Base-by-base conservation (phyloP, 2,888 invertebrate species). In the Drosophila atroscutellata region DNA sequence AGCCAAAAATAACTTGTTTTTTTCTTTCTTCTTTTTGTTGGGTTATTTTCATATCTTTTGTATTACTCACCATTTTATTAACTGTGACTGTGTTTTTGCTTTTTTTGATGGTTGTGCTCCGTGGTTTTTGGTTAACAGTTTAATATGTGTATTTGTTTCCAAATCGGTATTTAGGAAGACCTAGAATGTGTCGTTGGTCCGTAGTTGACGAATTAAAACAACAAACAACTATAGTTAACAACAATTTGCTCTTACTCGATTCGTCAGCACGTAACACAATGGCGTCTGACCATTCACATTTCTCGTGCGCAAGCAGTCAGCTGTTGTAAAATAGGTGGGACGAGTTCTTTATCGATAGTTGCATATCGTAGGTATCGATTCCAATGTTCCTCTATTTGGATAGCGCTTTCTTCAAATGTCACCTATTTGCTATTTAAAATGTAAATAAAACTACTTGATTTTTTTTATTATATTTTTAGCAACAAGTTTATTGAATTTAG, bases 401-500 rank as follows among this genome's bases (percentile, higher is more conserved):
- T 6, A 5, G 18, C 28, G 37, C 26, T 11, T 37, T 6, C 24
- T 26, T 54, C 3, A 52, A 3, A 26, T 34, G 26, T 3, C 2
- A 6, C 13, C 15, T 8, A 55, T 30, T 49, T 30, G 32, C 2
- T 20, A 13, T 15, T 39, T 1, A 0, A 26, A 13, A 20, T 28
- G 37, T 0, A 24, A 80, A 51, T 76, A 26, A 77, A 80, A 76
- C 51, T 28, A 30, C 2, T 9, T 0, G 2, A 28, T n/a, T 8
- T 49, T 39, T 60, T 60, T 65, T 77, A 71, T 80, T 86, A 77
- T 85, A 89, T 45, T 85, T 86, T 85, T 90, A 91, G 92, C 91
- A 91, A 91, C 92, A 91, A 91, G 89, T 91, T 92, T 91, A 91
- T 91, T 91, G 91, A 91, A 89, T 88, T 90, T 86, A 80, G 75